Evolutionary conservation across 2,888 invertebrate genomes (phyloP).

Genomic region (Clanis bilineata): DNA sequence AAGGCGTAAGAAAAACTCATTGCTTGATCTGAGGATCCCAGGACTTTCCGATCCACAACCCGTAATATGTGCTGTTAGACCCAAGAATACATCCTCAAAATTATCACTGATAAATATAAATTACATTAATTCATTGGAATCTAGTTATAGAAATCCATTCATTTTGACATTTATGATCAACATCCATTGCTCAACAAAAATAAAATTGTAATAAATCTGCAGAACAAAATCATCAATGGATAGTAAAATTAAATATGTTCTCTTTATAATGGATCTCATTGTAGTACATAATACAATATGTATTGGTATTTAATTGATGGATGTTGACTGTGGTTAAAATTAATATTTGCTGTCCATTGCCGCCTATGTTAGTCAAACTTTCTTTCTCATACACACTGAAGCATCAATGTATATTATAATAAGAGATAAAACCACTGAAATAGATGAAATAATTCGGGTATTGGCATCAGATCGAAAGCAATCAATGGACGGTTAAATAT

Average conservation of each 20-base stretch:
- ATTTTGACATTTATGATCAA: neutral
- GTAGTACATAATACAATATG: neutral
- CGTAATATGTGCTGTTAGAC: too few species aligned
- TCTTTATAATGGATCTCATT: neutral
- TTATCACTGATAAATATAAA: too few species aligned
- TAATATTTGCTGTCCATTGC: neutral
- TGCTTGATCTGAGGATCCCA: too few species aligned
- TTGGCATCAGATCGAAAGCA: slow-evolving; percentile 58
- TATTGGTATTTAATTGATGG: slow-evolving; percentile 11
- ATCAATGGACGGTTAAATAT: slow-evolving; percentile 49
- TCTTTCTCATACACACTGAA: neutral
- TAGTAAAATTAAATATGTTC: neutral
- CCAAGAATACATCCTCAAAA: too few species aligned
- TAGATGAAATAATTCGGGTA: slow-evolving; percentile 38
- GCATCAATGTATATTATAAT: neutral
- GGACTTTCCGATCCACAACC: too few species aligned
- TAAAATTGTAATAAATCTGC: neutral
- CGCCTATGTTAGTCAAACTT: neutral
- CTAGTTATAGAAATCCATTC: neutral
- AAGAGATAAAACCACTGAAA: neutral
- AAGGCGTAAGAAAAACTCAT: too few species aligned
- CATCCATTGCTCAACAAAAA: neutral
- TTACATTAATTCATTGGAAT: neutral
- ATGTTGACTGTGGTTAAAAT: neutral
- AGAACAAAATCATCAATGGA: neutral